A percentile compares a stretch with the other conserved stretches of the same genome.
phyloP scores from a whole-genome alignment of 2,888 invertebrate genomes.

The Rhorus exstirpatorius region DNA sequence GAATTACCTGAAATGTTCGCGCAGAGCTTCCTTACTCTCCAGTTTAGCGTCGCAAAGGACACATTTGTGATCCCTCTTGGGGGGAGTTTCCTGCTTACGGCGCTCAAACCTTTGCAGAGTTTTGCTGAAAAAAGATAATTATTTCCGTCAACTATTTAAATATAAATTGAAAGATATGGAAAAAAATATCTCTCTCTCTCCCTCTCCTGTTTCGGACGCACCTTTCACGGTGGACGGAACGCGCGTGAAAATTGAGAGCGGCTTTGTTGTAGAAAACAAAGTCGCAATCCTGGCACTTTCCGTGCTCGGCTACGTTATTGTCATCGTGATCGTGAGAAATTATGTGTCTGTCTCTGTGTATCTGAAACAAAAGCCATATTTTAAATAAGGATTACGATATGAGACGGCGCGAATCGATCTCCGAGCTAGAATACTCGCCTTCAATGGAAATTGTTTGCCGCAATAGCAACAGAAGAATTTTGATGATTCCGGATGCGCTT shows the following conservation, averaged over 20 bases:
- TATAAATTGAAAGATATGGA: too few relatives aligned
- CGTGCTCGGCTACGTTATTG: slow-evolving; percentile 75
- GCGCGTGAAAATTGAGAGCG: slow-evolving; percentile 88
- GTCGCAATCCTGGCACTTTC: slow-evolving; percentile 88
- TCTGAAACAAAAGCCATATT: slow-evolving; percentile 76
- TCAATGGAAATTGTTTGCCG: slow-evolving; percentile 90
- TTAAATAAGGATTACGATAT: background rate
- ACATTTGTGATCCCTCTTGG: slow-evolving; percentile 85
- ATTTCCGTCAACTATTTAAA: too few relatives aligned
- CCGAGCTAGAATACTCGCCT: slow-evolving; percentile 83
- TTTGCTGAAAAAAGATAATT: slow-evolving; percentile 18
- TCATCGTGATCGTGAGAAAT: slow-evolving; percentile 85
- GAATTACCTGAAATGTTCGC: slow-evolving; percentile 89
- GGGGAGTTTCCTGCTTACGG: slow-evolving; percentile 76
- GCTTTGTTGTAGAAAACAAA: slow-evolving; percentile 87
- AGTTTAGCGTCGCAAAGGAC: slow-evolving; percentile 88
- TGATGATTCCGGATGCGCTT: slow-evolving; percentile 88
- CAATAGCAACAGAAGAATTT: slow-evolving; percentile 90
- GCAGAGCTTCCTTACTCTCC: slow-evolving; percentile 88
- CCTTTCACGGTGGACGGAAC: slow-evolving; percentile 86
- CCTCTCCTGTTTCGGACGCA: slow-evolving; percentile 66
- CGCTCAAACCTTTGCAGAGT: slow-evolving; percentile 12
- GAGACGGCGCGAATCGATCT: background rate
- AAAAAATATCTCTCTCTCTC: background rate
- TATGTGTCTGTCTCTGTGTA: slow-evolving; percentile 88